Evolutionary conservation across 2,888 invertebrate species (phyloP).

Genomic region (Eurytoma adleriae): DNA sequence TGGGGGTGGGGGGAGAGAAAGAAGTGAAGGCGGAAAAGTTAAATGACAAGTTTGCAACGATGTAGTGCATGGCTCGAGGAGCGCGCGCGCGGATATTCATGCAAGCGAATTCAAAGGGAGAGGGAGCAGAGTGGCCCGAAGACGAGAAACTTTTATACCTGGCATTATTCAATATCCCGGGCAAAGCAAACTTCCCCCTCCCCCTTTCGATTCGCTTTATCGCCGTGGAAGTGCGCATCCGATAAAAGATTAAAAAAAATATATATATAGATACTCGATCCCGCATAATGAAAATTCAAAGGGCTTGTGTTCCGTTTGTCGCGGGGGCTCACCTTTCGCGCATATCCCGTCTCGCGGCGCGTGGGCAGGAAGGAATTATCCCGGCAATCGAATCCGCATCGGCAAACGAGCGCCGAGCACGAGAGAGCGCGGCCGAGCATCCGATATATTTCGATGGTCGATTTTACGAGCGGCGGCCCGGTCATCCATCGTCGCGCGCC

Average conservation of each 20-base stretch:
- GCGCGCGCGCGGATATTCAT: conserved; percentile 33
- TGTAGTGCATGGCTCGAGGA: not conserved
- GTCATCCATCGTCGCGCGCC: not conserved
- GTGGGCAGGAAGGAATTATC: conserved; percentile 38
- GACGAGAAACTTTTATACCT: conserved; percentile 50
- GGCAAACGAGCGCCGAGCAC: conserved; percentile 38
- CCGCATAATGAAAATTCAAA: conserved; percentile 45
- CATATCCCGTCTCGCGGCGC: not conserved
- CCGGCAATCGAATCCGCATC: conserved; percentile 40
- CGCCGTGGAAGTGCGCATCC: conserved; percentile 34
- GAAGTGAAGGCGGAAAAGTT: conserved; percentile 39
- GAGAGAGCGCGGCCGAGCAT: conserved; percentile 29
- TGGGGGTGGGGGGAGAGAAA: not conserved
- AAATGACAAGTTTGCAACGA: conserved; percentile 50
- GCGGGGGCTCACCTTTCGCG: not conserved
- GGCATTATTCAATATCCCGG: conserved; percentile 50
- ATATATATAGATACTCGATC: not conserved
- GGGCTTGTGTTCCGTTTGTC: conserved; percentile 15
- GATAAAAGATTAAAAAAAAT: conserved; percentile 54
- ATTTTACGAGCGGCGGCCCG: conserved; percentile 35
- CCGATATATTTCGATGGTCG: conserved; percentile 42
- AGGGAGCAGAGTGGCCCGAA: not conserved
- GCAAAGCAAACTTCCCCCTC: conserved; percentile 42
- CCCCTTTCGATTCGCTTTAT: conserved; percentile 23
- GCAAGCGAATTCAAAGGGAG: conserved; percentile 34